Evolutionary conservation across 2,797 vertebrate genomes (phyloP), one percentile per base, ranked within the genome.

Genomic region (Tachyglossus aculeatus): DNA sequence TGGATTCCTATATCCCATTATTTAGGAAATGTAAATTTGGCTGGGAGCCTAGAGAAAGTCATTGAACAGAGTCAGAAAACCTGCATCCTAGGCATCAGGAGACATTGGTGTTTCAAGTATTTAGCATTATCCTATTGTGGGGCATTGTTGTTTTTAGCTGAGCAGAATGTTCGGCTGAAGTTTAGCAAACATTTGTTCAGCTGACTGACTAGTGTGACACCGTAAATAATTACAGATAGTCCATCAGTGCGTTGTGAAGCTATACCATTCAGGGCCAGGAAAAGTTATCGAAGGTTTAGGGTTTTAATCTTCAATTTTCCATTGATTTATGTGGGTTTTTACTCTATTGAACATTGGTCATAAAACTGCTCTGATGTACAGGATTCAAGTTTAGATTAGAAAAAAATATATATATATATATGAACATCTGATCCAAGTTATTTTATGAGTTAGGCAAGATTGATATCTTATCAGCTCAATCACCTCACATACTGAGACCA

Each of bases 381-480:
- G 78, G 71, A 81, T 62, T 77, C 0, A 1, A 57, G 27, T 64
- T 77, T 80, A 38, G 50, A 53, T 51, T 74, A 47, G 38, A 74
- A 19, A 43, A n/a, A n/a, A n/a, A n/a, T n/a, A n/a, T n/a, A n/a
- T n/a, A n/a, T n/a, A n/a, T n/a, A n/a, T n/a, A n/a, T n/a, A 75
- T 38, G 55, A 77, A 71, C 0, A 4, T 68, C 72, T 72, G 37
- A 80, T 53, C n/a, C 37, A 58, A 71, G 44, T 86, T 15, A 43
- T 82, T 90, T 86, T 85, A 87, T 82, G 86, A 81, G 59, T 10
- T 4, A 63, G 80, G 73, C 24, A 67, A 81, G 59, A 79, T 45
- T 77, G 80, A 89, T 85, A 83, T 81, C 73, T 76, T 75, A 81
- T 78, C 75, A 77, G 47, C 3, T 1, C 25, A 55, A 47, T 65